Evolutionary conservation across 2,888 invertebrate genomes (phyloP), one percentile per base, ranked within the genome.

Genomic region (Xylota sylvarum): DNA sequence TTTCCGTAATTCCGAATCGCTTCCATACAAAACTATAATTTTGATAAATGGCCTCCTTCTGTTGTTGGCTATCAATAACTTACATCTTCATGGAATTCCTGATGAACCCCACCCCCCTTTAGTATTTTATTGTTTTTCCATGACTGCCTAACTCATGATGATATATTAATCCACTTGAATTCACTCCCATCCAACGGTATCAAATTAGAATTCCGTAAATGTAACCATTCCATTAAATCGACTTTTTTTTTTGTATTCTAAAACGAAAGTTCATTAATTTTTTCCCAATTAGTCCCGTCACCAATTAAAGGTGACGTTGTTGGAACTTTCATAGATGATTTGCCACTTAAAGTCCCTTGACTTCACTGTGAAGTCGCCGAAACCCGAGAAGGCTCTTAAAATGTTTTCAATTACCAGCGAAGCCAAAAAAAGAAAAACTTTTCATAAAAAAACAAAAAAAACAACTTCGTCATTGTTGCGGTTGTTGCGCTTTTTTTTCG

Each of bases 281-380:
- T 81, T 80, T 70, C 55, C 77, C 86, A 86, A 86, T 86, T 86
- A 86, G 86, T 81, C 81, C 60, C 81, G 73, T 86, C 86, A 86
- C 86, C 86, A 81, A 86, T 86, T 86, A 81, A 81, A 86, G 85
- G 85, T 86, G 76, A 86, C 85, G 85, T 60, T 60, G 23, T 60
- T 60, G 80, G 50, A 86, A 86, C 73, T 86, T 86, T 86, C 77
- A 86, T 81, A 81, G 86, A 81, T 81, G 86, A 86, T 86, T 86
- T 86, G 81, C 85, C 81, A 86, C 86, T 86, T 86, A 86, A 86
- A 81, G 85, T 77, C 72, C 81, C 85, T 62, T 72, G 72, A 80
- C 74, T 79, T 84, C 27, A 80, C 52, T 76, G 70, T 76, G 50
- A 77, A 76, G 62, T 19, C 35, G 62, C 19, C 35, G 81, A 81